phyloP scores from a whole-genome alignment of 1,140 invertebrate genomes.

The Hermetia illucens region DNA sequence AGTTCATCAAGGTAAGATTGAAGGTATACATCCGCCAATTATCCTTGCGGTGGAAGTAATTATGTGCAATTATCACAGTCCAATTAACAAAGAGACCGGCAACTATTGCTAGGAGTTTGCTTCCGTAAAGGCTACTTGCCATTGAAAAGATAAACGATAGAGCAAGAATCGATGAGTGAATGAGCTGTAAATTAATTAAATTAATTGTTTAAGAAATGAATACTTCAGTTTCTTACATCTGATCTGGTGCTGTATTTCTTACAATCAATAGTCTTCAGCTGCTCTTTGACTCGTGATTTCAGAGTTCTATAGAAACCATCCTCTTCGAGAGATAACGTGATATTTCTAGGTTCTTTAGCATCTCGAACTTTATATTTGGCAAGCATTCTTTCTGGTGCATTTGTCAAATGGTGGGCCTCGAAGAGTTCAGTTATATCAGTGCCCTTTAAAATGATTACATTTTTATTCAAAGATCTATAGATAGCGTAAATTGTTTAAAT shows the following conservation, averaged over 20 bases:
- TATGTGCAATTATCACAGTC: slow-evolving; percentile 49
- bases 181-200: slow-evolving; percentile 32
- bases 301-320: slow-evolving; percentile 53
- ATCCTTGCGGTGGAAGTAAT: slow-evolving; percentile 67
- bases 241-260: too few relatives aligned
- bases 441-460: too few relatives aligned
- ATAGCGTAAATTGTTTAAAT: too few relatives aligned
- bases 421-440: slow-evolving; percentile 62
- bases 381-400: slow-evolving; percentile 35
- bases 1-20: slow-evolving; percentile 47
- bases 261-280: slow-evolving; percentile 33
- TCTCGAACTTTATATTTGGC: slow-evolving; percentile 42
- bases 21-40: slow-evolving; percentile 74
- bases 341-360: slow-evolving; percentile 36
- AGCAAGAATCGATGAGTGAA: slow-evolving; percentile 28
- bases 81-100: slow-evolving; percentile 40
- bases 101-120: slow-evolving; percentile 28
- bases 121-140: slow-evolving; percentile 34
- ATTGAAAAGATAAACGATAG: slow-evolving; percentile 36
- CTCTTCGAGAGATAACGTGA: slow-evolving; percentile 45
- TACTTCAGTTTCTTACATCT: too few relatives aligned
- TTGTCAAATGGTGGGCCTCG: slow-evolving; percentile 41
- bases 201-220: too few relatives aligned
- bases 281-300: slow-evolving; percentile 36
- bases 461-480: too few relatives aligned